phyloP scores from a whole-genome alignment of 2,113 vertebrate genomes.

The Patagioenas fasciata region DNA sequence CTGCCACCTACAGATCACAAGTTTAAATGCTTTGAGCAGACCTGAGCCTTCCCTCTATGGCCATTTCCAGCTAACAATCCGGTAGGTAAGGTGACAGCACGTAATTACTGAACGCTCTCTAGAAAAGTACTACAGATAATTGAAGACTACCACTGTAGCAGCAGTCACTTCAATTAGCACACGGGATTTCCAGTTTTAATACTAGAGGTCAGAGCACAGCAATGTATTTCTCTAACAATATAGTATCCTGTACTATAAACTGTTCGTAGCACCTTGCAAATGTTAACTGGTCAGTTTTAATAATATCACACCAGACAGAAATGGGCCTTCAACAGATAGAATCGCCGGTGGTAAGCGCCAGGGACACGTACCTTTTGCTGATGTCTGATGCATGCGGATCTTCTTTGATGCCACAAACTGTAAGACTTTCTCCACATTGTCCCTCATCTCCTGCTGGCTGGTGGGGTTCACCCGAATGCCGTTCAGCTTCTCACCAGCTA shows the following conservation, averaged over 20 bases:
- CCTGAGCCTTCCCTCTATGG: not conserved
- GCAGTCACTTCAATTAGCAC: not conserved
- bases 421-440: slow-evolving; percentile 93
- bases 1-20: not conserved
- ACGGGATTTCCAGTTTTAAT: not conserved
- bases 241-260: not conserved
- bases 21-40: not conserved
- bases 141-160: not conserved
- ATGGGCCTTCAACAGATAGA: not conserved
- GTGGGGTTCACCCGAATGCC: slow-evolving; percentile 80
- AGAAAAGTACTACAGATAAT: not conserved
- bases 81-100: not conserved
- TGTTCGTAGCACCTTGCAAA: too few relatives aligned
- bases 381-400: slow-evolving; percentile 96
- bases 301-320: not conserved
- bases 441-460: slow-evolving; percentile 88
- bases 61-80: not conserved
- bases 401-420: slow-evolving; percentile 91
- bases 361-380: slow-evolving; percentile 84
- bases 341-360: not conserved
- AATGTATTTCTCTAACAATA: not conserved
- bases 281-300: too few relatives aligned
- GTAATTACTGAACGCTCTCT: not conserved
- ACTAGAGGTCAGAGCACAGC: not conserved
- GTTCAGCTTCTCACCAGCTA: slow-evolving; percentile 89